Conservation (phyloP, 2,113 vertebrate species). For the Neodontobutis hainanensis region DNA sequence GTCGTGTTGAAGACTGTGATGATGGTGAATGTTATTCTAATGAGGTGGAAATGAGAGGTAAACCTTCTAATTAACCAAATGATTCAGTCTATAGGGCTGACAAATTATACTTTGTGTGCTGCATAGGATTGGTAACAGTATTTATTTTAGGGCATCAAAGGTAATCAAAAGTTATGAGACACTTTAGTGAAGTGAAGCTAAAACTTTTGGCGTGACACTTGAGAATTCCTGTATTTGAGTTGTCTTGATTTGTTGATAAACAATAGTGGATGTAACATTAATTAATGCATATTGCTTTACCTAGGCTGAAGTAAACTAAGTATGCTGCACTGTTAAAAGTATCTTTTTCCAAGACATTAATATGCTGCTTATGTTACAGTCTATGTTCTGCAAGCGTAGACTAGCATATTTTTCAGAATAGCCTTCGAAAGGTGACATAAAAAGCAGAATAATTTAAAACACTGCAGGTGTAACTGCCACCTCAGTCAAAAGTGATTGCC, state of each 20-base stretch:
- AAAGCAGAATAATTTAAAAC: constrained; percentile 11
- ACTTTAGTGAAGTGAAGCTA: constrained; percentile 7
- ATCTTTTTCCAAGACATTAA: background rate
- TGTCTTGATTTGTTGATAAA: constrained; percentile 15
- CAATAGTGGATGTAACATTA: background rate
- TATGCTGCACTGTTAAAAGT: background rate
- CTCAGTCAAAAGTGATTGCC: constrained; percentile 26
- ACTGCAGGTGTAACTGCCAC: constrained; percentile 30
- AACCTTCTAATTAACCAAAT: constrained; percentile 73
- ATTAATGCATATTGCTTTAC: background rate
- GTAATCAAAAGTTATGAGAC: constrained; percentile 23
- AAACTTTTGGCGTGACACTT: constrained; percentile 46
- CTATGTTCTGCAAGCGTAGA: constrained; percentile 1
- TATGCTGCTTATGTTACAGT: constrained; percentile 9
- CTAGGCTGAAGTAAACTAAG: too few relatives aligned
- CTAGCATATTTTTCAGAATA: background rate
- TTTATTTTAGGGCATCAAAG: constrained; percentile 62
- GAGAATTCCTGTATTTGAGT: background rate
- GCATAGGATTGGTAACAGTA: constrained; percentile 28
- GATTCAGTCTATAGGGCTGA: constrained; percentile 57
- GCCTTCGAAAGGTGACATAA: constrained; percentile 11
- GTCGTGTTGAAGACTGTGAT: constrained; percentile 52
- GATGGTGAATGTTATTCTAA: constrained; percentile 64
- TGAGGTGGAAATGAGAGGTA: constrained; percentile 69
- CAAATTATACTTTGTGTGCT: constrained; percentile 42